Conservation (phyloP, 2,113 vertebrate species). For the Lophius piscatorius region DNA sequence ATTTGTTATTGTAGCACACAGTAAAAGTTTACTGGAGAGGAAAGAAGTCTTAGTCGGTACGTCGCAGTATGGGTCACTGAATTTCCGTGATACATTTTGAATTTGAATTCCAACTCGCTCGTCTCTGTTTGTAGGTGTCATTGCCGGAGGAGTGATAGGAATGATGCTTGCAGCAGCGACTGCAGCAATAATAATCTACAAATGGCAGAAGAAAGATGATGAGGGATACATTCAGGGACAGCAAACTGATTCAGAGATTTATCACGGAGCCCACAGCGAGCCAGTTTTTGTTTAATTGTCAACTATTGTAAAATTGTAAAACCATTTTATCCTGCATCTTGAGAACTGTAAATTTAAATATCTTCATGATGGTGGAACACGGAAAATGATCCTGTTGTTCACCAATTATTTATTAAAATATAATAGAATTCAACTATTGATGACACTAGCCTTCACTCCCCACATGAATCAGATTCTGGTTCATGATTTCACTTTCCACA, state of each 20-base stretch:
- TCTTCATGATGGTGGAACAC: no score
- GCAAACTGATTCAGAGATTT: constrained; percentile 81
- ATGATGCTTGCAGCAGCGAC: constrained; percentile 79
- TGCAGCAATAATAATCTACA: constrained; percentile 85
- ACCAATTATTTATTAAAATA: no score
- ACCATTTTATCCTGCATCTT: no score
- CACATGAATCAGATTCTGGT: no score
- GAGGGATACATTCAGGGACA: constrained; percentile 83
- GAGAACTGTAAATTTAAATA: no score
- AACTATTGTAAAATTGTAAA: no score
- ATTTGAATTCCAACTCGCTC: constrained; percentile 2
- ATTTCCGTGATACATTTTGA: background rate
- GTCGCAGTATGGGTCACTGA: background rate
- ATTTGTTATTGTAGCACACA: constrained; percentile 34
- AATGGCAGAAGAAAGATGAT: constrained; percentile 86
- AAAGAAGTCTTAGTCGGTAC: constrained; percentile 85
- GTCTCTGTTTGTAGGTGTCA: constrained; percentile 75
- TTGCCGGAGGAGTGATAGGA: constrained; percentile 85
- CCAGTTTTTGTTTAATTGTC: constrained; percentile 86
- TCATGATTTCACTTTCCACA: no score
- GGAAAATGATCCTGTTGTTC: no score
- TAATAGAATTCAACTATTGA: no score
- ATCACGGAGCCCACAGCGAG: constrained; percentile 81
- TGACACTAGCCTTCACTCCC: no score
- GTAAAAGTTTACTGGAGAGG: constrained; percentile 78